These are phyloP conservation scores for Cavia aperea DNA, from an alignment of 2,113 vertebrate species.

Conservation along the genomic window DNA sequence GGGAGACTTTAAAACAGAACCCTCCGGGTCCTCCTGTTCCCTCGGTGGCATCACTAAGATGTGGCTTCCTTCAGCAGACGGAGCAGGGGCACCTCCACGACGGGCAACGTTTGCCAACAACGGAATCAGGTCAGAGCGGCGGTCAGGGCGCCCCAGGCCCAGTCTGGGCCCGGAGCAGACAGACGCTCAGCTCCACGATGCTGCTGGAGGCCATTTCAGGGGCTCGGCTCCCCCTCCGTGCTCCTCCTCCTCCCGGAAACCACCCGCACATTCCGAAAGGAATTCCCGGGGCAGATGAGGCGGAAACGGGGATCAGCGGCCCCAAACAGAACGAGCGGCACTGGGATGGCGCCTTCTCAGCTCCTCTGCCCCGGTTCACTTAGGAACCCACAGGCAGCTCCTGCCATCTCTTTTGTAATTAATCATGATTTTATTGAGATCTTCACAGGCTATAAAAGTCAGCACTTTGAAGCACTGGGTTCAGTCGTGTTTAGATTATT, in stretches of 20 bases:
- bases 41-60: not conserved
- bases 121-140: not conserved
- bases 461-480: not conserved
- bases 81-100: not conserved
- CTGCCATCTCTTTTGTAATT: not conserved
- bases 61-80: not conserved
- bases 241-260: not conserved
- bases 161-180: not conserved
- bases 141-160: not conserved
- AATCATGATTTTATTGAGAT: not conserved
- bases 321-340: accelerated
- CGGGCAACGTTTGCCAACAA: not conserved
- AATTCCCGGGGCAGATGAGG: no score
- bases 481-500: not conserved
- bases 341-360: accelerated
- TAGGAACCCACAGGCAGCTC: no score
- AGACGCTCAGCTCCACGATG: not conserved
- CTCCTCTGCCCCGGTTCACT: not conserved
- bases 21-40: not conserved
- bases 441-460: not conserved
- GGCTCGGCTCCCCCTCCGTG: not conserved
- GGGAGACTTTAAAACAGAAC: not conserved
- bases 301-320: no score
- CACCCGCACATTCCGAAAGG: accelerated
- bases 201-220: no score